These are phyloP conservation scores for Typhlichthys subterraneus DNA, from an alignment of 2,797 vertebrate species.

Conservation along the genomic window DNA sequence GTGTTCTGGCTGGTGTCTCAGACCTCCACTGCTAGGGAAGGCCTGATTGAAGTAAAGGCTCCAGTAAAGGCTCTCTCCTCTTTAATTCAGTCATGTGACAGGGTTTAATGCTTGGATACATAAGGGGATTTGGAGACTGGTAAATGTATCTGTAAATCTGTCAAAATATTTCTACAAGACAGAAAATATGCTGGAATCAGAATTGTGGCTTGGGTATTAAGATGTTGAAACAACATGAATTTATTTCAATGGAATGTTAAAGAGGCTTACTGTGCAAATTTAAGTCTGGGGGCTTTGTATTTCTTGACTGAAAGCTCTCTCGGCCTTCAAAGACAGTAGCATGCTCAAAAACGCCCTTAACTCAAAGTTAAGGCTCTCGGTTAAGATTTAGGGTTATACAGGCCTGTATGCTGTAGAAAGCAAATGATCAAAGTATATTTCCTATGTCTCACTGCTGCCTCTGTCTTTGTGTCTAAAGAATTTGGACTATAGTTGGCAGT, in stretches of 20 bases:
- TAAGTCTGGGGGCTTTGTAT: constrained; percentile 55
- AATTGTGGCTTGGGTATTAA: constrained; percentile 67
- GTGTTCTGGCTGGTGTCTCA: constrained; percentile 64
- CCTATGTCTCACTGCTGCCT: constrained; percentile 3
- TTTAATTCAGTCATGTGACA: constrained; percentile 72
- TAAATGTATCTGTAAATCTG: constrained; percentile 75
- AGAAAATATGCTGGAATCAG: constrained; percentile 75
- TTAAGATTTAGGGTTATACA: constrained; percentile 40
- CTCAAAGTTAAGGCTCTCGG: constrained; percentile 53
- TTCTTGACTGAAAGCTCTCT: constrained; percentile 55
- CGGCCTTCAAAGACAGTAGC: constrained; percentile 56
- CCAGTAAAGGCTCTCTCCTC: constrained; percentile 64
- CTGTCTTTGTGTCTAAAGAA: background rate
- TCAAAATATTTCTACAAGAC: constrained; percentile 77
- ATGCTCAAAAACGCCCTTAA: constrained; percentile 47
- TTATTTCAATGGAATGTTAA: constrained; percentile 69
- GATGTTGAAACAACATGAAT: constrained; percentile 73
- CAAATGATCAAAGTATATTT: constrained; percentile 37
- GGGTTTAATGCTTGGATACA: constrained; percentile 71
- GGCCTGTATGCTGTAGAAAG: constrained; percentile 29
- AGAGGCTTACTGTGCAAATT: constrained; percentile 71
- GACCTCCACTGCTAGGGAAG: constrained; percentile 68
- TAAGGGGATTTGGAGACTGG: constrained; percentile 69
- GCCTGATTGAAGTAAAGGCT: constrained; percentile 63
- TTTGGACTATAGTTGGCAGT: background rate